Evolutionary conservation across 2,113 vertebrate species (phyloP), one percentile per base, ranked within the genome.

Genomic region (Dasypus novemcinctus): DNA sequence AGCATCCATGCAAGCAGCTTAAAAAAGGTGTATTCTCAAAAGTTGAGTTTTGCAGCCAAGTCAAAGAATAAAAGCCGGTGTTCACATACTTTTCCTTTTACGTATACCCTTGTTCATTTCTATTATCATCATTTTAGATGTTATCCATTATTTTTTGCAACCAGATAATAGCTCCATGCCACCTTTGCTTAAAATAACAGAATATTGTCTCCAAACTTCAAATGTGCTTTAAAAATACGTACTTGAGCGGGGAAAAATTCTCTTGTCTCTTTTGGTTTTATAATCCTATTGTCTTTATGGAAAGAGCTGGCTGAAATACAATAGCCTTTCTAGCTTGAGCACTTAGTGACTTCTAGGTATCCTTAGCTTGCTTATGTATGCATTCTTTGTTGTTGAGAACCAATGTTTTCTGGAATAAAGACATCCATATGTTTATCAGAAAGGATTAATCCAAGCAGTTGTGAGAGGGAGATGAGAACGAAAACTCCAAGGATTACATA

Each of bases 181-280:
- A 79, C 14, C 15, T 85, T 95, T 90, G 76, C 69, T 86, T 81
- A 71, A 95, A 94, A 92, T 54, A 95, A 36, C 25, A 88, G 63
- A 85, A 79, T 78, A 87, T 43, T 95, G 68, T 92, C 79, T 96
- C 81, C 27, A 66, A 90, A 81, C 36, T 94, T 92, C 23, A 59
- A 87, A 63, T 54, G 75, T 74, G 54, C 36, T 93, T 95, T 90
- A 95, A 80, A 79, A 84, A 59, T 66, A 84, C 85, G 91, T 88
- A 59, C 61, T 43, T 93, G 36, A 94, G 41, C 76, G 96, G 90
- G 96, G 96, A 97, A 81, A 57, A 93, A 49, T 90, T 49, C 20
- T 87, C 21, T 88, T 85, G 57, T 88, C 84, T 91, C 64, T 91
- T 76, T 88, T 82, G 83, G 14, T 93, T 96, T 95, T 78, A 81